A percentile compares a stretch with the other conserved stretches of the same genome.
phyloP scores from a whole-genome alignment of 2,113 vertebrate species.

The Cyphomyrus discorhynchus region DNA sequence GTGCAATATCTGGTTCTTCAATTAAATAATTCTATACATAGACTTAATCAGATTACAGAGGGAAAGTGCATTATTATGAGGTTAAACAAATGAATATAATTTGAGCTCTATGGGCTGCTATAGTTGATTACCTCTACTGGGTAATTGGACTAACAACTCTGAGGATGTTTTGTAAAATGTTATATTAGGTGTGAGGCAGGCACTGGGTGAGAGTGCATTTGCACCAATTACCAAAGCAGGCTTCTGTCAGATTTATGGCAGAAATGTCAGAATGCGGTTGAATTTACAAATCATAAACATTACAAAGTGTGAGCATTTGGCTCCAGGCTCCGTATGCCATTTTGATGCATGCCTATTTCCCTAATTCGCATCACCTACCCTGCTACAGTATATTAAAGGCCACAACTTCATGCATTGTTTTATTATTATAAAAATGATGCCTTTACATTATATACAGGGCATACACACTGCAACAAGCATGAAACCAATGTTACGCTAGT shows the following conservation, averaged over 20 bases:
- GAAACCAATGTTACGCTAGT: neutral
- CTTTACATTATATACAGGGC: neutral
- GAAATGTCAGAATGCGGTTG: neutral
- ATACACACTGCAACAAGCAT: neutral
- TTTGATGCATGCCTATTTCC: neutral
- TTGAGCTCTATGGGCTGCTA: neutral
- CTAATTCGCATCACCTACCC: neutral
- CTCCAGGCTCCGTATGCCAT: neutral
- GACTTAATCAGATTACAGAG: neutral
- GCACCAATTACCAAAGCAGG: neutral
- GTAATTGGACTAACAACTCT: neutral
- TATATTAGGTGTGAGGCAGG: neutral
- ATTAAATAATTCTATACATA: neutral
- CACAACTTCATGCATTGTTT: neutral
- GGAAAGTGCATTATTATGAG: neutral
- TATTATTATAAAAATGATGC: neutral
- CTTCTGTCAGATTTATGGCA: neutral
- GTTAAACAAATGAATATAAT: neutral
- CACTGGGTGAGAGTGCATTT: neutral
- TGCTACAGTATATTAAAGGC: neutral
- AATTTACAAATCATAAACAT: neutral
- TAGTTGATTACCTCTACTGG: neutral
- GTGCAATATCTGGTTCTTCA: neutral
- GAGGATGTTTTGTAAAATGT: neutral
- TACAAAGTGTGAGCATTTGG: neutral